A percentile compares a stretch with the other conserved stretches of the same genome.
These are phyloP conservation scores for Isaurus tuberculatus DNA, from an alignment of 92 coral and sea anemone species.

Conservation along the genomic window DNA sequence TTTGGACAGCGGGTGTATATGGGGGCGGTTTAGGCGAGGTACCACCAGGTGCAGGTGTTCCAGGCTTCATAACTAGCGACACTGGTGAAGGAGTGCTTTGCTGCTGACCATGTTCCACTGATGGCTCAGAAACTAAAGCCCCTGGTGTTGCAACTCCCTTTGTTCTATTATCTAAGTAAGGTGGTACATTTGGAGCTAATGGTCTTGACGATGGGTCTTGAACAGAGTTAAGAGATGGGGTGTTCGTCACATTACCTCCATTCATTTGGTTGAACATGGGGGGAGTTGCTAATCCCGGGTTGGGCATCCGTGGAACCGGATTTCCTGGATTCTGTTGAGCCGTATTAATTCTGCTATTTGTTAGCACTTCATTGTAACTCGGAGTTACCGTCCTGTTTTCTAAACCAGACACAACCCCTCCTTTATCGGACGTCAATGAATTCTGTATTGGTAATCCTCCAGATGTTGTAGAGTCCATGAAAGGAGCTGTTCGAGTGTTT, in stretches of 20 bases:
- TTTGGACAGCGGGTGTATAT: slow-evolving; percentile 19
- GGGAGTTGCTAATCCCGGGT: not conserved
- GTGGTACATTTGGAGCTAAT: slow-evolving; percentile 53
- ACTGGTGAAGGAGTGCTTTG: slow-evolving; percentile 47
- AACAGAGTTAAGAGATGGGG: slow-evolving; percentile 10
- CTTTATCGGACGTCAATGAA: slow-evolving; percentile 29
- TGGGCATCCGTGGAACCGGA: slow-evolving; percentile 19
- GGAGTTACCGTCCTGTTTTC: slow-evolving; percentile 20
- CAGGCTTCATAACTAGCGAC: slow-evolving; percentile 48
- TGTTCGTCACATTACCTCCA: slow-evolving; percentile 28
- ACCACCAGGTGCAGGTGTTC: slow-evolving; percentile 1
- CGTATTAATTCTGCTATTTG: slow-evolving; percentile 4
- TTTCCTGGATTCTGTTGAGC: slow-evolving; percentile 19
- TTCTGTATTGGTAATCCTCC: slow-evolving; percentile 12
- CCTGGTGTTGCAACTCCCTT: slow-evolving; percentile 69
- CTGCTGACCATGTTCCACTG: slow-evolving; percentile 58
- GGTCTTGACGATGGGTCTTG: slow-evolving; percentile 1
- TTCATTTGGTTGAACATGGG: slow-evolving; percentile 29
- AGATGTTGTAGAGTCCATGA: slow-evolving; percentile 15
- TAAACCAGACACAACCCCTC: not conserved
- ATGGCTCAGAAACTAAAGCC: slow-evolving; percentile 60
- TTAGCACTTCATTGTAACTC: not conserved
- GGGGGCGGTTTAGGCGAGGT: slow-evolving; percentile 38
- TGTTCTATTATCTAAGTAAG: slow-evolving; percentile 69
- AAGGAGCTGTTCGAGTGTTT: slow-evolving; percentile 5